Conservation (phyloP, 2,888 invertebrate species). For the Pemphredon lugubris region DNA sequence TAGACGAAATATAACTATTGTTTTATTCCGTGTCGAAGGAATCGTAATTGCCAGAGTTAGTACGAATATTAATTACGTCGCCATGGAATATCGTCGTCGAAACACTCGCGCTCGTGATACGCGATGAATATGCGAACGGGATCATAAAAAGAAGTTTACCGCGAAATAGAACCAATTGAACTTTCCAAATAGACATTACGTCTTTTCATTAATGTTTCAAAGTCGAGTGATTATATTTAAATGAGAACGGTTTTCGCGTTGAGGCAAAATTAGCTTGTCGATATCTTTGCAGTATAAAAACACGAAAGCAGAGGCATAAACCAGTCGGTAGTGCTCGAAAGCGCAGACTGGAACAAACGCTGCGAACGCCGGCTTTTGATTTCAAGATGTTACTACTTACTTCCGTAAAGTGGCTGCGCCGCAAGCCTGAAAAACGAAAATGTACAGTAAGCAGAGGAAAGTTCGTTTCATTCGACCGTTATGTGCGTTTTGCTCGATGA, state of each 20-base stretch:
- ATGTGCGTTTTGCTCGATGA: neutral
- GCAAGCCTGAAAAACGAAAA: neutral
- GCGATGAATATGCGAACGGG: too few species aligned
- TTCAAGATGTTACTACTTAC: constrained; percentile 6
- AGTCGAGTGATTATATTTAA: neutral
- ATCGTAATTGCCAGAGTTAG: too few species aligned
- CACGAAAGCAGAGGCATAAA: neutral
- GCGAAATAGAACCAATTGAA: too few species aligned
- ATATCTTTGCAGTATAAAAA: too few species aligned
- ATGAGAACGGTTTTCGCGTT: neutral
- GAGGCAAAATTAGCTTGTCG: neutral
- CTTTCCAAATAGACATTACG: too few species aligned
- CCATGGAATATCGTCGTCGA: too few species aligned
- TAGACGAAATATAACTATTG: too few species aligned
- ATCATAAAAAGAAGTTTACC: too few species aligned
- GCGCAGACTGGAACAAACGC: constrained; percentile 2
- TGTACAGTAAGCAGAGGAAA: neutral
- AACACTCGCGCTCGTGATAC: too few species aligned
- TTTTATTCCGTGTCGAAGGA: too few species aligned
- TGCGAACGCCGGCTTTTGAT: constrained; percentile 9
- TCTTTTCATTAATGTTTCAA: neutral
- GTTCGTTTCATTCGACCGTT: neutral
- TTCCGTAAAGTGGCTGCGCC: neutral
- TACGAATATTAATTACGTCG: too few species aligned
- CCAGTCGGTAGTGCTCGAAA: neutral